phyloP scores from a whole-genome alignment of 2,888 invertebrate genomes.

The Drosophila quasianomalipes region DNA sequence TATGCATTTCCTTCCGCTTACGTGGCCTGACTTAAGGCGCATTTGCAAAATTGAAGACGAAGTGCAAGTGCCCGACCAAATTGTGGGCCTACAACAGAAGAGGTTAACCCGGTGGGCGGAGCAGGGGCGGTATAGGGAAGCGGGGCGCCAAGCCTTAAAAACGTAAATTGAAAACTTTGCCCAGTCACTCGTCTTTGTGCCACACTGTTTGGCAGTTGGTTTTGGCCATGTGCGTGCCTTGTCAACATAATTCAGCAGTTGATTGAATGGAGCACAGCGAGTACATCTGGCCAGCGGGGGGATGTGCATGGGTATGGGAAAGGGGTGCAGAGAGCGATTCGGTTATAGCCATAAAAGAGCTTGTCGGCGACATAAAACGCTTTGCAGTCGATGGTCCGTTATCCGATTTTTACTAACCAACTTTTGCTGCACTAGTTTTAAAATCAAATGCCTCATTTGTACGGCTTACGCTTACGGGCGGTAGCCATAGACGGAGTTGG shows the following conservation, averaged over 20 bases:
- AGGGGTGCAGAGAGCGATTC: neutral
- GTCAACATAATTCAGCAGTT: constrained; percentile 77
- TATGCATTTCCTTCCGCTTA: constrained; percentile 77
- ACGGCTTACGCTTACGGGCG: constrained; percentile 53
- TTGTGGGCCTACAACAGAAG: constrained; percentile 14
- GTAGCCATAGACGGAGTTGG: neutral
- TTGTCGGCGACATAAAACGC: constrained; percentile 52
- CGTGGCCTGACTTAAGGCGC: constrained; percentile 72
- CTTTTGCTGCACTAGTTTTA: constrained; percentile 71
- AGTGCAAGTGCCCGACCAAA: constrained; percentile 64
- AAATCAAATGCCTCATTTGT: constrained; percentile 79
- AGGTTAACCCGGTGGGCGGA: neutral
- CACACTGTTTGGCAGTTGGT: constrained; percentile 46
- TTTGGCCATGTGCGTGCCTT: constrained; percentile 69
- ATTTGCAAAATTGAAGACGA: constrained; percentile 76
- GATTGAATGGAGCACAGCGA: constrained; percentile 59
- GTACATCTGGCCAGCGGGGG: neutral
- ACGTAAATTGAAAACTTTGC: constrained; percentile 76
- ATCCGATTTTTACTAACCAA: constrained; percentile 46
- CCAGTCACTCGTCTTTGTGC: constrained; percentile 18
- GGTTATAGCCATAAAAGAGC: constrained; percentile 36
- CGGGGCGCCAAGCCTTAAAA: constrained; percentile 55
- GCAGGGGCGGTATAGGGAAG: neutral
- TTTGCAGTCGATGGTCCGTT: constrained; percentile 39
- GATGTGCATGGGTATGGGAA: neutral